Evolutionary conservation across 2,888 invertebrate species (phyloP), one percentile per base, ranked within the genome.

Genomic region (Lasioglossum lativentre): DNA sequence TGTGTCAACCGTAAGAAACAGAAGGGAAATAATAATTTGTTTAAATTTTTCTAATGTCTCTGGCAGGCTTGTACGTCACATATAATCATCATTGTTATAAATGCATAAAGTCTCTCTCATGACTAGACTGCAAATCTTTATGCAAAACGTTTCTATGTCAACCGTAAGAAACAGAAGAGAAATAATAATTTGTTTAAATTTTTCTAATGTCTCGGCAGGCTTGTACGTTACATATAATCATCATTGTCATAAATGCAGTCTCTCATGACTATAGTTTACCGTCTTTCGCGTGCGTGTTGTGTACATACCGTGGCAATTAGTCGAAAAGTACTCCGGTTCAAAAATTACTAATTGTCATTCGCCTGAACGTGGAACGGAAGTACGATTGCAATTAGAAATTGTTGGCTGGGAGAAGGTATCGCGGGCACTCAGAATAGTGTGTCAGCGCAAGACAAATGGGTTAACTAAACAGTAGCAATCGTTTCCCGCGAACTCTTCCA

Each of bases 401-500:
- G 59, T 75, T 34, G 34, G 42, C 76, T 8, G 4, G 19, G 23
- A 47, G 47, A 16, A 27, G 38, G 30, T 56, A 1, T 72, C 12
- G 10, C 30, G 12, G 47, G 40, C 45, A 78, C 75, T 16, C 34
- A 30, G 52, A 83, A 78, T 78, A 78, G 77, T 63, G 77, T 63
- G 52, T 71, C 12, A 23, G n/a, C 5, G 52, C 23, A 78, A 16
- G 71, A 83, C 59, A 78, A 80, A 76, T 72, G 66, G 81, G 83
- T 83, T 73, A 80, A 45, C 27, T 14, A 83, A 83, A 83, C 83
- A 80, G 19, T 42, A 56, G 14, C 30, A 12, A 42, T 66, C n/a
- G 52, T 68, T 68, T 59, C 34, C 71, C n/a, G 12, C 4, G 38
- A 12, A 8, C 42, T 10, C 40, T 47, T 4, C 66, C 72, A 68